Base-by-base conservation (phyloP, 2,888 invertebrate genomes). In the Clusia tigrina region DNA sequence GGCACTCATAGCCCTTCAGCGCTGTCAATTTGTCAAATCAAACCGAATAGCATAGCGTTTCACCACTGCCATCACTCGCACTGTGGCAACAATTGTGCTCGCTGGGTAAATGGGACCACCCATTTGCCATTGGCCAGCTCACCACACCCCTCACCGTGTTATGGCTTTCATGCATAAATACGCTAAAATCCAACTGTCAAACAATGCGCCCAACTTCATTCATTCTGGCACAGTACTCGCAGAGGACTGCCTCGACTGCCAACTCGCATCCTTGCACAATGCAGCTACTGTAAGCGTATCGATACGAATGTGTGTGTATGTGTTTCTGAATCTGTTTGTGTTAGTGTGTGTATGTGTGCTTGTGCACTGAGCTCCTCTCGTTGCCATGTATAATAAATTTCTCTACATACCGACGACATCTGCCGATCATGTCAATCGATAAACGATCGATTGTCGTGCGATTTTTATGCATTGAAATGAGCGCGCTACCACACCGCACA, bases 391-490 rank as follows among this genome's bases (percentile, higher is more conserved):
- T 57, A 57, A 57, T 57, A 57, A 57, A 57, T 57, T 57, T 42
- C n/a, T n/a, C 57, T 57, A 57, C 48, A 57, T 26, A 57, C 24
- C 57, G 48, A 25, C 57, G 57, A 57, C 48, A 60, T 65, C 58
- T 48, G 72, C 71, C 72, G 77, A 76, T 77, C 73, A 76, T 76
- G 73, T 74, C 74, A 71, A 71, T 69, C 72, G 76, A 77, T 76
- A 74, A 76, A 74, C 74, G 72, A 75, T 74, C 72, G 74, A 74
- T 75, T 71, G 75, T 68, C 63, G 68, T 65, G 64, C 63, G 65
- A 63, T 62, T 22, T 63, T 66, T 60, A 54, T 60, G 58, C 54
- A 57, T 57, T 57, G 46, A 57, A 57, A 57, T 57, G 57, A 57
- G 57, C 48, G 10, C 17, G 17, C 54, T 9, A 9, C 54, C 18